A percentile compares a stretch with the other conserved stretches of the same genome.
These are phyloP conservation scores for Hylia prasina DNA, from an alignment of 2,113 vertebrate genomes.

Conservation along the genomic window DNA sequence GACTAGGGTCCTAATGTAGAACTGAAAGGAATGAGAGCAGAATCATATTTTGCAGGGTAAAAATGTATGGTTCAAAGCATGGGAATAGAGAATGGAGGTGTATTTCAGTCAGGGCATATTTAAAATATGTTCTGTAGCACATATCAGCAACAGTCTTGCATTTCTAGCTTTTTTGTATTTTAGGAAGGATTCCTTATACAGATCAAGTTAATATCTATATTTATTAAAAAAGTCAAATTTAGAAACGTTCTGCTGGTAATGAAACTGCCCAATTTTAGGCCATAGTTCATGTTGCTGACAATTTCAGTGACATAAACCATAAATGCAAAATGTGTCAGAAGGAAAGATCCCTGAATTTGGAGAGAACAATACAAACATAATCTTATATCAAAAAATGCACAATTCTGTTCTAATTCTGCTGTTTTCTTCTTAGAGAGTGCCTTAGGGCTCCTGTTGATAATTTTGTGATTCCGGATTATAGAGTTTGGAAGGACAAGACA, in stretches of 20 bases:
- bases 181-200: not conserved
- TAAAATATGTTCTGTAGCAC: not conserved
- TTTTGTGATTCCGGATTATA: not conserved
- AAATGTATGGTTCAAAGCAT: not conserved
- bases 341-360: not conserved
- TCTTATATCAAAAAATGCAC: not conserved
- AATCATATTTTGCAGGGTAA: not conserved
- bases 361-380: not conserved
- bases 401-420: not conserved
- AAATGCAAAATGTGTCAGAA: not conserved
- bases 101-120: not conserved
- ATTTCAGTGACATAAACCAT: not conserved
- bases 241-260: not conserved
- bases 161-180: not conserved
- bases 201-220: not conserved
- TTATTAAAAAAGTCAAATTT: not conserved
- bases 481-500: not conserved
- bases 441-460: not conserved
- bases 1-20: not conserved
- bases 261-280: not conserved
- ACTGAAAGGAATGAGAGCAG: not conserved
- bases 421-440: not conserved
- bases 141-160: not conserved
- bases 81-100: not conserved
- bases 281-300: rapidly evolving